A percentile compares a stretch with the other conserved stretches of the same genome.
phyloP scores from a whole-genome alignment of 2,888 invertebrate species.

The Pristionchus fissidentatus region DNA sequence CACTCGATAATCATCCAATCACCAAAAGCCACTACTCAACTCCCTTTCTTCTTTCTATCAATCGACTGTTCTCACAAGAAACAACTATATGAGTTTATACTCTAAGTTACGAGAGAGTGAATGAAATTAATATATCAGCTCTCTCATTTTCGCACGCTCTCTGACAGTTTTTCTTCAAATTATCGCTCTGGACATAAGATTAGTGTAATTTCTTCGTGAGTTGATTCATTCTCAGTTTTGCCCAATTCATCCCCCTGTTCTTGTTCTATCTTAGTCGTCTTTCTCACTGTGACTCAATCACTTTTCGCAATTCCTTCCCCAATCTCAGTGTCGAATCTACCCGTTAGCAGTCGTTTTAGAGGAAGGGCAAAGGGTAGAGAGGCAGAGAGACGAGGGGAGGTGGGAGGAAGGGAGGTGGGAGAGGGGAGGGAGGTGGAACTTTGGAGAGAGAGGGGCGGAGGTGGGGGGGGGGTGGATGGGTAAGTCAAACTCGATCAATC shows the following conservation, averaged over 20 bases:
- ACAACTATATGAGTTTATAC: too few relatives aligned
- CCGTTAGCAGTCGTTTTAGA: neutral
- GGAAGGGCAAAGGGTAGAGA: neutral
- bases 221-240: neutral
- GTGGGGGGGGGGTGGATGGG: neutral
- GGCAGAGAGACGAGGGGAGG: neutral
- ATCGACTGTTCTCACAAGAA: neutral
- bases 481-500: slow-evolving; percentile 19
- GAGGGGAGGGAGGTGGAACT: neutral
- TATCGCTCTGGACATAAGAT: neutral
- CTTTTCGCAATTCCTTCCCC: neutral
- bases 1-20: slow-evolving; percentile 8
- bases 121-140: too few relatives aligned
- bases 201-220: neutral
- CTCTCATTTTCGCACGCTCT: too few relatives aligned
- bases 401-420: slow-evolving; percentile 8
- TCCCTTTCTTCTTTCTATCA: neutral
- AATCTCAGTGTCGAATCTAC: slow-evolving; percentile 36
- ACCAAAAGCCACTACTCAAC: neutral
- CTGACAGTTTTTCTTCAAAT: neutral
- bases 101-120: too few relatives aligned
- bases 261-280: slow-evolving; percentile 15
- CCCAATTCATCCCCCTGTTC: neutral
- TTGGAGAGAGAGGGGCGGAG: neutral
- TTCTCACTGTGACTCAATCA: neutral